phyloP scores from a whole-genome alignment of 2,888 invertebrate genomes.

The Mylabris sibirica region DNA sequence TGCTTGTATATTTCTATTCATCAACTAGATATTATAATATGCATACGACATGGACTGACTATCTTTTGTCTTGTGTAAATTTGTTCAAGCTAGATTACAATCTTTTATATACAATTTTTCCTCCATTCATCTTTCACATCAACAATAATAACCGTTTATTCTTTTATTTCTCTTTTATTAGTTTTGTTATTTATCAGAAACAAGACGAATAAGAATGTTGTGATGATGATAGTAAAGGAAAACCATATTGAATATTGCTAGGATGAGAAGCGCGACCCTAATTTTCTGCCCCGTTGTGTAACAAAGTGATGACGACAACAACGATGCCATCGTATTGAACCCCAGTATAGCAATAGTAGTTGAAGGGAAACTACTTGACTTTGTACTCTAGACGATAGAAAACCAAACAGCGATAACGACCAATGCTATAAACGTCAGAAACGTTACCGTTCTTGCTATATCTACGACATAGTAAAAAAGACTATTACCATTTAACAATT shows the following conservation, averaged over 20 bases:
- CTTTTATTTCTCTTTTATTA: not conserved
- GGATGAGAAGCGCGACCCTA: slow-evolving; percentile 33
- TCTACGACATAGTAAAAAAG: not conserved
- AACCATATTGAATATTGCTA: slow-evolving; percentile 24
- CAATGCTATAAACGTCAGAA: slow-evolving; percentile 8
- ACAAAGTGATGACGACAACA: slow-evolving; percentile 57
- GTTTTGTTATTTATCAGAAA: not conserved
- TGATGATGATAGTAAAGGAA: slow-evolving; percentile 26
- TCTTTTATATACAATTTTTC: slow-evolving; percentile 42
- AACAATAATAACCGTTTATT: not conserved
- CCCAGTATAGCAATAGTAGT: not conserved
- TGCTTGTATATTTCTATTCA: slow-evolving; percentile 54
- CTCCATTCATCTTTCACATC: slow-evolving; percentile 16
- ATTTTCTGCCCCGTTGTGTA: slow-evolving; percentile 58
- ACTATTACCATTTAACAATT: not conserved
- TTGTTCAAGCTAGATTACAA: slow-evolving; percentile 55
- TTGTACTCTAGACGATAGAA: slow-evolving; percentile 28
- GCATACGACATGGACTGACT: slow-evolving; percentile 54
- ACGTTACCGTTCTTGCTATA: not conserved
- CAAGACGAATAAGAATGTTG: not conserved
- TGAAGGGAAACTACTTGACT: slow-evolving; percentile 30
- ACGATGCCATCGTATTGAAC: slow-evolving; percentile 47
- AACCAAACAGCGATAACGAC: slow-evolving; percentile 31
- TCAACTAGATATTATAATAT: slow-evolving; percentile 52
- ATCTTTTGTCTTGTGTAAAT: slow-evolving; percentile 56